Evolutionary conservation across 2,797 vertebrate species (phyloP).

Genomic region (Peromyscus nudipes): DNA sequence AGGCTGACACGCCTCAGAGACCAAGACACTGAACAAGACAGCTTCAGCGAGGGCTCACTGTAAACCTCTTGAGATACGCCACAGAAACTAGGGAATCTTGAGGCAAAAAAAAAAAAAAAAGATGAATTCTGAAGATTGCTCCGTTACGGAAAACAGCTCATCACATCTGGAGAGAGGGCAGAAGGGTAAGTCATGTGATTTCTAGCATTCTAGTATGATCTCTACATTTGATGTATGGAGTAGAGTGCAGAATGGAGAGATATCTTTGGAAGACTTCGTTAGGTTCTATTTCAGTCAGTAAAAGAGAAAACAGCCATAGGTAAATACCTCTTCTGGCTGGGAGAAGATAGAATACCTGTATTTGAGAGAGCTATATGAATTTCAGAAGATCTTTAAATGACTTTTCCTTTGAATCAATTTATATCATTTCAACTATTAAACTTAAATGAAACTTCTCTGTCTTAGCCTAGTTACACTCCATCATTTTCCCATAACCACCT

Average conservation of each 20-base stretch:
- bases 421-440: neutral
- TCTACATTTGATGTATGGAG: neutral
- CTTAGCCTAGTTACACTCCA: neutral
- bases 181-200: slow-evolving; percentile 71
- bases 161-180: slow-evolving; percentile 52
- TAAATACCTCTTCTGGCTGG: neutral
- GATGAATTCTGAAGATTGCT: slow-evolving; percentile 75
- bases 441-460: neutral
- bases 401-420: slow-evolving; percentile 39
- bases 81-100: neutral
- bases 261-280: neutral
- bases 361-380: neutral
- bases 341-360: neutral
- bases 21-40: neutral
- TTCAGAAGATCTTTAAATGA: neutral
- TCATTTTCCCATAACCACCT: neutral
- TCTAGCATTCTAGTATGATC: neutral
- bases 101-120: neutral
- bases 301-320: neutral
- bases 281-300: neutral
- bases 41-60: neutral
- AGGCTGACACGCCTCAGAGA: neutral
- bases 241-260: neutral
- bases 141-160: slow-evolving; percentile 64
- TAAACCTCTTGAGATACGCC: neutral